phyloP scores from a whole-genome alignment of 2,113 vertebrate genomes.

The Phylloscopus trochiloides region DNA sequence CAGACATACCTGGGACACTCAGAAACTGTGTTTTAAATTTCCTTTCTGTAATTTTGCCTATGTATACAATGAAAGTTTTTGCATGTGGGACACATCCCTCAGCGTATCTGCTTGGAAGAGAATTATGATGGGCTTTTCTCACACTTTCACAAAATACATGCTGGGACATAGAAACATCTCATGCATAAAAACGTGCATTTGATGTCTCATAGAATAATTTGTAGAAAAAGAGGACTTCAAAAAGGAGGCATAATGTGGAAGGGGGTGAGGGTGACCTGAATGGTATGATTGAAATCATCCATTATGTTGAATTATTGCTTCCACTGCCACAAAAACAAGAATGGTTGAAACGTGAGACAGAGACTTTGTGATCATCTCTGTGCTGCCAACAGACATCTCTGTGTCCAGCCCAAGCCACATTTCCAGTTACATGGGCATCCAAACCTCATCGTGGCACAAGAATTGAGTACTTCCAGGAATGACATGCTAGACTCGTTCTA shows the following conservation, averaged over 20 bases:
- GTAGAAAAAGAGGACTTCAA: neutral
- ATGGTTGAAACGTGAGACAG: neutral
- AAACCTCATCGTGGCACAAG: neutral
- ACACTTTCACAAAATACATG: neutral
- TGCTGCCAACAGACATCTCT: neutral
- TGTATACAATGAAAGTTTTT: neutral
- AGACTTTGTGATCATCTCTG: neutral
- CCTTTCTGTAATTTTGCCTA: neutral
- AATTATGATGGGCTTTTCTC: neutral
- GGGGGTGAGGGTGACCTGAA: neutral
- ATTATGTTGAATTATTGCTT: neutral
- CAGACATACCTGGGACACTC: neutral
- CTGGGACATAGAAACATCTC: neutral
- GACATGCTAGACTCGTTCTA: neutral
- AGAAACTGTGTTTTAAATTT: neutral
- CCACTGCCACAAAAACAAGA: neutral
- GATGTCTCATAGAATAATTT: neutral
- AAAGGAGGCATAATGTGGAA: neutral
- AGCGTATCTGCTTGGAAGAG: neutral
- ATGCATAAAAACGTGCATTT: neutral
- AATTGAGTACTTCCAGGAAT: neutral
- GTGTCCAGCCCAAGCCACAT: neutral
- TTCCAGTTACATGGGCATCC: neutral
- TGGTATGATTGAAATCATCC: neutral
- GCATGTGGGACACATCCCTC: neutral